Evolutionary conservation across 2,888 invertebrate genomes (phyloP).

Genomic region (Mayetiola destructor): DNA sequence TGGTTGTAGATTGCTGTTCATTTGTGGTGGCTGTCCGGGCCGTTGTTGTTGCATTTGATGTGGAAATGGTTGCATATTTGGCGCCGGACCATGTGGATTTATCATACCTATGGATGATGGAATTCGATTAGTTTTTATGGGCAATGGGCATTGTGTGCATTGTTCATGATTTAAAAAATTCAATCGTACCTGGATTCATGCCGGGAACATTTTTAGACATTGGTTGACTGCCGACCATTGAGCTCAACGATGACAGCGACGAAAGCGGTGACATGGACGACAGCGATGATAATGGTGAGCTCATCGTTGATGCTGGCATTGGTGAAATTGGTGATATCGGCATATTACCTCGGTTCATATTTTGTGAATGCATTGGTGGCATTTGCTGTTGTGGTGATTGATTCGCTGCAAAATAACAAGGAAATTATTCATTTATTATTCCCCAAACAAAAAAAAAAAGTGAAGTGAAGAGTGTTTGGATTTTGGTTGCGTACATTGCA

Average conservation of each 20-base stretch:
- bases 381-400: conserved; percentile 1
- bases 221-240: conserved; percentile 1
- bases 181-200: conserved; percentile 5
- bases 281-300: not conserved
- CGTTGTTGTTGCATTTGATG: not conserved
- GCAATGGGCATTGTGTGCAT: too few relatives aligned
- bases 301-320: not conserved
- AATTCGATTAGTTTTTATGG: not conserved
- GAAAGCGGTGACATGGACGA: conserved; percentile 11
- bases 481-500: not conserved
- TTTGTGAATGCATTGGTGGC: conserved; percentile 1
- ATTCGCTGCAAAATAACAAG: not conserved
- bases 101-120: not conserved
- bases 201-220: not conserved
- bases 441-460: not conserved
- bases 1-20: not conserved
- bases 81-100: not conserved
- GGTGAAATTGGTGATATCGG: conserved; percentile 2
- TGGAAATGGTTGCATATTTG: conserved; percentile 7
- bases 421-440: not conserved
- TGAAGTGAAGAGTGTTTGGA: not conserved
- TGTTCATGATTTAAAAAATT: too few relatives aligned
- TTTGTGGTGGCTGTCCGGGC: not conserved
- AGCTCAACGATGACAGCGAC: not conserved
- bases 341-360: conserved; percentile 8